Conservation (phyloP, 2,113 vertebrate species). For the Antechinus flavipes region DNA sequence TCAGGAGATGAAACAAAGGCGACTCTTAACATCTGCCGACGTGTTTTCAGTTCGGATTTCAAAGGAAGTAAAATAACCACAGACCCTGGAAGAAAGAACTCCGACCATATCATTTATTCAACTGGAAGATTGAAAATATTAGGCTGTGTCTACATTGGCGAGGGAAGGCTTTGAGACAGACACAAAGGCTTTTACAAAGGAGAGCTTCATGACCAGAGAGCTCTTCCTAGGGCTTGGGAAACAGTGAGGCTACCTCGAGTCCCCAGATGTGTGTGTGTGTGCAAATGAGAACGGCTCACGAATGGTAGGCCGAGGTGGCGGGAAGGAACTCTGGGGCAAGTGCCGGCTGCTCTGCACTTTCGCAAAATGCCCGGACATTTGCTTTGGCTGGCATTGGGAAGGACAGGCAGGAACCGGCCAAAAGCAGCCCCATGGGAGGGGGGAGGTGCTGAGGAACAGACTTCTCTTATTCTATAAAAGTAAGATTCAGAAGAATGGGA, state of each 20-base stretch:
- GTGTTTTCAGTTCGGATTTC: conserved; percentile 67
- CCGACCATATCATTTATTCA: conserved; percentile 66
- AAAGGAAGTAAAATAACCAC: conserved; percentile 67
- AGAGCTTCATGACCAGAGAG: conserved; percentile 14
- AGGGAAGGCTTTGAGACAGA: conserved; percentile 38
- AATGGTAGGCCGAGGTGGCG: conserved; percentile 1
- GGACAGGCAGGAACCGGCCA: conserved; percentile 22
- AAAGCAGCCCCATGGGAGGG: not conserved
- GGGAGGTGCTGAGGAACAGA: not conserved
- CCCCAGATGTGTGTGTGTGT: not conserved
- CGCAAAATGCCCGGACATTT: not conserved
- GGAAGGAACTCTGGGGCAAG: conserved; percentile 1
- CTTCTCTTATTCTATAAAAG: conserved; percentile 49
- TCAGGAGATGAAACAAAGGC: conserved; percentile 78
- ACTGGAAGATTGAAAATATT: conserved; percentile 62
- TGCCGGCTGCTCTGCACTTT: not conserved
- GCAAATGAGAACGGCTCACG: conserved; percentile 40
- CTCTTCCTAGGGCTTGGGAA: conserved; percentile 38
- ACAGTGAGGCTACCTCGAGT: not conserved
- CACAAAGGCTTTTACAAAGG: conserved; percentile 56
- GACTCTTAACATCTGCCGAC: conserved; percentile 75
- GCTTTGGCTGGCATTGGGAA: conserved; percentile 42
- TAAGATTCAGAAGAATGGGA: no score
- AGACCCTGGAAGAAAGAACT: conserved; percentile 65
- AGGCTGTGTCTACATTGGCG: conserved; percentile 37